phyloP scores from a whole-genome alignment of 2,888 invertebrate genomes.

The Clivina fossor region DNA sequence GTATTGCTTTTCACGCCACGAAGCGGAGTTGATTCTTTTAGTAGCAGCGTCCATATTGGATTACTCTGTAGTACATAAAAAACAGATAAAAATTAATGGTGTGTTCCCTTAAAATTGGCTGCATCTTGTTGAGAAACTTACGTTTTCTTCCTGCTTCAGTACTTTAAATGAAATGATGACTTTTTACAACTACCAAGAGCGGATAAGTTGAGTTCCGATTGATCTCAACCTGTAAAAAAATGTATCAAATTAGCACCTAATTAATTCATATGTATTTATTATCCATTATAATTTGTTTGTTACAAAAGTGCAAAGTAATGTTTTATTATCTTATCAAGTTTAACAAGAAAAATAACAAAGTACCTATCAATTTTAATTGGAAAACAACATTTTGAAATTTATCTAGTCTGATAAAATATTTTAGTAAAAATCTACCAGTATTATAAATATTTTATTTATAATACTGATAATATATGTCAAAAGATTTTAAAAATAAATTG shows the following conservation, averaged over 20 bases:
- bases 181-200: conserved; percentile 51
- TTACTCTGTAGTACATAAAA: conserved; percentile 46
- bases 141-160: conserved; percentile 47
- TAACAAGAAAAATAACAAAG: too few species aligned
- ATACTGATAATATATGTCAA: too few species aligned
- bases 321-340: too few species aligned
- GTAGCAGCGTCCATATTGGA: conserved; percentile 49
- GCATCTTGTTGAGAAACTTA: conserved; percentile 39
- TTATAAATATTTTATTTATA: too few species aligned
- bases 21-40: conserved; percentile 50
- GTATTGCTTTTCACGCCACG: conserved; percentile 53
- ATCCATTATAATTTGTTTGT: too few species aligned
- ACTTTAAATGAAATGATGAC: conserved; percentile 55
- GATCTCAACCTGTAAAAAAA: conserved; percentile 55
- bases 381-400: too few species aligned
- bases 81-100: conserved; percentile 44
- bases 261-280: too few species aligned
- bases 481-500: too few species aligned
- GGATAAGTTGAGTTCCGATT: conserved; percentile 54
- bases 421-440: too few species aligned
- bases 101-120: conserved; percentile 39
- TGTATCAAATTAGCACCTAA: conserved; percentile 38
- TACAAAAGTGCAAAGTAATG: too few species aligned
- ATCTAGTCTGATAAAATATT: too few species aligned
- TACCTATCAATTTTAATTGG: too few species aligned